These are phyloP conservation scores for Penaeus indicus DNA, from an alignment of 1,140 invertebrate species.

Conservation along the genomic window DNA sequence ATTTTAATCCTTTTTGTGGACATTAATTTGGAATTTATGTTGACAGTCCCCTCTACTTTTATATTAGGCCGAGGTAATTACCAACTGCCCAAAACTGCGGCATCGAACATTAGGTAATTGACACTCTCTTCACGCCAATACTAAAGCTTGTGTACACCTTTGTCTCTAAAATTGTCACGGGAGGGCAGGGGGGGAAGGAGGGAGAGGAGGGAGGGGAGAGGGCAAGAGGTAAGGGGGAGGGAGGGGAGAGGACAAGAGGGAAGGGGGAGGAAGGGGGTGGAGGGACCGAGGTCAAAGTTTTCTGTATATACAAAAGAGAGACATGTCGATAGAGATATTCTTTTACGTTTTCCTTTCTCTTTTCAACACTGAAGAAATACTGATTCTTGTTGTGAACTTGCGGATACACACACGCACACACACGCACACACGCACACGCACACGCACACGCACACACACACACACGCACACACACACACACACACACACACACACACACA, in stretches of 20 bases:
- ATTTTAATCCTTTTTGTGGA: conserved; percentile 57
- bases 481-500: too few relatives aligned
- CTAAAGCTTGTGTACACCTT: too few relatives aligned
- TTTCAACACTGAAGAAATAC: too few relatives aligned
- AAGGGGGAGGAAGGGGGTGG: background rate
- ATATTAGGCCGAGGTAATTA: conserved; percentile 56
- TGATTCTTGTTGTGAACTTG: too few relatives aligned
- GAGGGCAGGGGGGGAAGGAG: conserved; percentile 9
- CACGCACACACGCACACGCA: too few relatives aligned
- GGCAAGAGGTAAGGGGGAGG: background rate
- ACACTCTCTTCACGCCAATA: too few relatives aligned
- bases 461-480: too few relatives aligned
- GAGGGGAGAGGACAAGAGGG: background rate
- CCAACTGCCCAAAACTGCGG: background rate
- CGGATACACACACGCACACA: too few relatives aligned
- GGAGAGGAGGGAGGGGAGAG: background rate
- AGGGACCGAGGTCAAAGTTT: background rate
- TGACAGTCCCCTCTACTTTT: conserved; percentile 63
- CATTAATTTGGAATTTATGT: conserved; percentile 63
- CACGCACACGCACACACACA: too few relatives aligned
- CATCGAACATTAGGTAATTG: too few relatives aligned
- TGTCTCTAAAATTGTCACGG: background rate
- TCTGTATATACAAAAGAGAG: background rate
- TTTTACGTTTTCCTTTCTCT: background rate
- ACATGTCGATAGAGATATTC: background rate